Evolutionary conservation across 2,888 invertebrate genomes (phyloP).

Genomic region (Synergus umbraculus): DNA sequence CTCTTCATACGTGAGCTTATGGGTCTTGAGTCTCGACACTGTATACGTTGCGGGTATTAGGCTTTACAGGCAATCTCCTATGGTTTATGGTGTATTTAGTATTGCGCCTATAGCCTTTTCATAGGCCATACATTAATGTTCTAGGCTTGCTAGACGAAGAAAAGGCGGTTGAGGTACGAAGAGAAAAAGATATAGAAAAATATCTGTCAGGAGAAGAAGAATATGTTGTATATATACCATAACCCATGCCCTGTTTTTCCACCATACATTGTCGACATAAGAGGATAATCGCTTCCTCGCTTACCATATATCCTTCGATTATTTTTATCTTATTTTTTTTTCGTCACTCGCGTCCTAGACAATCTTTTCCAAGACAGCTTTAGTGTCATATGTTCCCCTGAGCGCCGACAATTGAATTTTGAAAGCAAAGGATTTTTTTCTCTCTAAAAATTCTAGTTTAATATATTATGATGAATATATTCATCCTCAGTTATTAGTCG

Average conservation of each 20-base stretch:
- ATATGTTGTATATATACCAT: background rate
- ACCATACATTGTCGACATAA: constrained; percentile 55
- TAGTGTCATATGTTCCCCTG: background rate
- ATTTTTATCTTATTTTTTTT: background rate
- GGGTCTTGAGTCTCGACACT: constrained; percentile 23
- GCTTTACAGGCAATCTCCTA: constrained; percentile 65
- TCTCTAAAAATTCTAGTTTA: no score
- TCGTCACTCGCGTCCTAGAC: background rate
- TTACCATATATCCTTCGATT: background rate
- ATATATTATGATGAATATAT: no score
- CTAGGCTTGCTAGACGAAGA: background rate
- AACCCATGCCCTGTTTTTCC: constrained; percentile 52
- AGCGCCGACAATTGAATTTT: background rate
- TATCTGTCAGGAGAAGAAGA: constrained; percentile 31
- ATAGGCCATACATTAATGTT: constrained; percentile 63
- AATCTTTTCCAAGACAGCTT: background rate
- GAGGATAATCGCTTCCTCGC: constrained; percentile 53
- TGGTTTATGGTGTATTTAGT: constrained; percentile 69
- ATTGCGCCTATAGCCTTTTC: constrained; percentile 64
- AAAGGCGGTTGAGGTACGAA: constrained; percentile 43
- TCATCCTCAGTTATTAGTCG: no score
- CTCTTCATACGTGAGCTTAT: background rate
- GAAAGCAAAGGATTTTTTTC: no score
- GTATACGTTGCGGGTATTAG: constrained; percentile 60
- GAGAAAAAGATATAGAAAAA: constrained; percentile 6